Percentiles rank a stretch among this genome's conserved stretches.
Evolutionary conservation across 1,140 invertebrate genomes (phyloP).

Genomic region (Hylyphantes graminicola): DNA sequence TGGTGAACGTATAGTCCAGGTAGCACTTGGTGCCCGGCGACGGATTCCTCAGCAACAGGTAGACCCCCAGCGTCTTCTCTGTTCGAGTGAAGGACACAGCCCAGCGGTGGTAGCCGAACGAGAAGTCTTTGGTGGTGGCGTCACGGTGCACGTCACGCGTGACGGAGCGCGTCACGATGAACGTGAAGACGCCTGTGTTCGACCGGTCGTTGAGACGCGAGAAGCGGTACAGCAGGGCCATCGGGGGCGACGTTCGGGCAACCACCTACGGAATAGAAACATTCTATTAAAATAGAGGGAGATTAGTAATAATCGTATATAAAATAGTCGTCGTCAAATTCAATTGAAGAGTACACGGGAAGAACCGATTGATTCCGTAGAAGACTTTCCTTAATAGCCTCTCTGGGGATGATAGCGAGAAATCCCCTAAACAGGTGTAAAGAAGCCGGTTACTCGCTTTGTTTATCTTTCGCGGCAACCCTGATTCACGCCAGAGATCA

Average conservation of each 20-base stretch:
- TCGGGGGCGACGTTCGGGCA: slow-evolving; percentile 65
- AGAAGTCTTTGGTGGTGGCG: slow-evolving; percentile 86
- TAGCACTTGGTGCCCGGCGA: slow-evolving; percentile 72
- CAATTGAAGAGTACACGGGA: no score
- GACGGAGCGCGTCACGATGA: slow-evolving; percentile 83
- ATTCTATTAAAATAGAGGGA: background rate
- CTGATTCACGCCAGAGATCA: no score
- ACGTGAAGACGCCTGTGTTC: slow-evolving; percentile 80
- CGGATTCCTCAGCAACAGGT: slow-evolving; percentile 78
- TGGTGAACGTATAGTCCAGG: slow-evolving; percentile 86
- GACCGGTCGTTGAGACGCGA: slow-evolving; percentile 84
- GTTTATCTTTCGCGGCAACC: no score
- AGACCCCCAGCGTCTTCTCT: slow-evolving; percentile 81
- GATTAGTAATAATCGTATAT: background rate
- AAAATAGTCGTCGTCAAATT: background rate
- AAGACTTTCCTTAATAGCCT: no score
- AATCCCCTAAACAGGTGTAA: no score
- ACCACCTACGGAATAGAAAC: background rate
- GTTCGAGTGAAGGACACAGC: slow-evolving; percentile 83
- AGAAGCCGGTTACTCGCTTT: no score
- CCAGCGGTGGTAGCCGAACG: slow-evolving; percentile 88
- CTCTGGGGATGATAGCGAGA: no score
- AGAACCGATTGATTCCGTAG: no score
- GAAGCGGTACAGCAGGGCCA: slow-evolving; percentile 87
- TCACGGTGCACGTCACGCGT: slow-evolving; percentile 83